Conservation (phyloP, 37 sponge, comb jelly and placozoan genomes). For the Bolinopsis microptera region DNA sequence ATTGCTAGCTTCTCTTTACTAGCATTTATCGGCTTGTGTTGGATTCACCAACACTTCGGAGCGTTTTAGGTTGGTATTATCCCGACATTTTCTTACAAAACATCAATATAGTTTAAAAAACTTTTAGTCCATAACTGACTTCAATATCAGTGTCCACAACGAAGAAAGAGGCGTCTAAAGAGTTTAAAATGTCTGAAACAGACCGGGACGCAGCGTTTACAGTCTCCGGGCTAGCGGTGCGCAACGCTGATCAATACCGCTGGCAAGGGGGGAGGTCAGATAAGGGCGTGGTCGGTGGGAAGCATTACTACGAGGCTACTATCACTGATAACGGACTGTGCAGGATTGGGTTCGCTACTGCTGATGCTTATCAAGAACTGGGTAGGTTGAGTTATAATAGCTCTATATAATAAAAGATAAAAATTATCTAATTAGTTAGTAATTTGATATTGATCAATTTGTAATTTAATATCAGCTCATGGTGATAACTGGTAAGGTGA, state of each 20-base stretch:
- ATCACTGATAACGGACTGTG: slow-evolving; percentile 97
- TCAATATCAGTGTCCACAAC: neutral
- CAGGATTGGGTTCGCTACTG: slow-evolving; percentile 89
- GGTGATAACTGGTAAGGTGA: no score
- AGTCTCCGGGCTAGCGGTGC: neutral
- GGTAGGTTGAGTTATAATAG: slow-evolving; percentile 69
- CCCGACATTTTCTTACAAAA: no score
- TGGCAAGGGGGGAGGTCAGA: slow-evolving; percentile 65
- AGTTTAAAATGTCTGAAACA: slow-evolving; percentile 9
- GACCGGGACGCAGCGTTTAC: slow-evolving; percentile 51
- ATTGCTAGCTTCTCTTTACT: neutral
- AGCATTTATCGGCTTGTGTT: no score
- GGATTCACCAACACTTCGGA: no score
- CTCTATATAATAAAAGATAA: neutral
- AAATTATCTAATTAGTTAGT: neutral
- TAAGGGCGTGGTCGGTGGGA: slow-evolving; percentile 69
- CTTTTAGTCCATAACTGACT: neutral
- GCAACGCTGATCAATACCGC: neutral
- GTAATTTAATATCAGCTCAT: no score
- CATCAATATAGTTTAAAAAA: neutral
- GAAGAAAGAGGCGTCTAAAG: neutral
- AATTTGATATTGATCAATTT: no score
- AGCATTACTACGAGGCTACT: slow-evolving; percentile 85
- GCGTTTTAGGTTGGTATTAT: no score
- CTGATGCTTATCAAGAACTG: slow-evolving; percentile 75